phyloP scores from a whole-genome alignment of 2,113 vertebrate genomes.

The Fregetta grallaria region DNA sequence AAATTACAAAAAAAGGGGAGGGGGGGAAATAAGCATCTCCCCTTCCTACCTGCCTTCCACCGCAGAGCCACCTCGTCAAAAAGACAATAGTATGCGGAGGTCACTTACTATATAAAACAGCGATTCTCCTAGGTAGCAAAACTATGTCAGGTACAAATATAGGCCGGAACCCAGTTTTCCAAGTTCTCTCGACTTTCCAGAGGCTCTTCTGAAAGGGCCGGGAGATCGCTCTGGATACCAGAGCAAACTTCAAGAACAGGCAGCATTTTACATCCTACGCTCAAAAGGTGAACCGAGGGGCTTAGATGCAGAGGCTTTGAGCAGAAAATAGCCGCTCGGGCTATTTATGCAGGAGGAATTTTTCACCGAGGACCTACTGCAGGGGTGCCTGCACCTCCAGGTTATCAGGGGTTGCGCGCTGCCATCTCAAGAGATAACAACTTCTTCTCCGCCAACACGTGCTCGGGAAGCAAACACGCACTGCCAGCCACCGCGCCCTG shows the following conservation, averaged over 20 bases:
- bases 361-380: neutral
- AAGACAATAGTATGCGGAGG: neutral
- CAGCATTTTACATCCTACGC: neutral
- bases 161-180: slow-evolving; percentile 25
- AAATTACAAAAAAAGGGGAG: neutral
- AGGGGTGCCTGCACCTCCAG: neutral
- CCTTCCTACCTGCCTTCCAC: neutral
- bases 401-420: neutral
- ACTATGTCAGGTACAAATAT: slow-evolving; percentile 39
- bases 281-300: neutral
- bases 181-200: slow-evolving; percentile 29
- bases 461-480: neutral
- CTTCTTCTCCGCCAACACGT: neutral
- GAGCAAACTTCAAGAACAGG: neutral
- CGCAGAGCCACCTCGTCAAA: neutral
- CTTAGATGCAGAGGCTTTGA: neutral
- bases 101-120: slow-evolving; percentile 31
- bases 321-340: neutral
- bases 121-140: neutral
- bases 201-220: neutral
- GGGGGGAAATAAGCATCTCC: neutral
- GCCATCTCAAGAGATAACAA: neutral
- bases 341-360: neutral
- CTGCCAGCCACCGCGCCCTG: neutral
- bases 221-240: neutral